phyloP scores from a whole-genome alignment of 2,113 vertebrate species.

The Cichladusa arquata region DNA sequence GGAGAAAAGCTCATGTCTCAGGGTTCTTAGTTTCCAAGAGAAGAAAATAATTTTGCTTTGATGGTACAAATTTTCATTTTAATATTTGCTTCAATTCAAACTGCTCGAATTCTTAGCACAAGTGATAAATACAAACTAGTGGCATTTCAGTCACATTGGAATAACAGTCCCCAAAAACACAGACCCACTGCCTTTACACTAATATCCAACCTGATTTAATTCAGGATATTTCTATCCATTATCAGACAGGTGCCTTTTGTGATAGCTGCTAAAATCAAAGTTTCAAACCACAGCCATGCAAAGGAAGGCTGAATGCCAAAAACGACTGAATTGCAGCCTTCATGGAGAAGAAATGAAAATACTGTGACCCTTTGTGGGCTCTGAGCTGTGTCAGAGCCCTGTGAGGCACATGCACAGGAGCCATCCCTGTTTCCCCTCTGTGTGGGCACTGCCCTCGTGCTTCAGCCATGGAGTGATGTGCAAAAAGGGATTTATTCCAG shows the following conservation, averaged over 20 bases:
- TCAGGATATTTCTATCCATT: background rate
- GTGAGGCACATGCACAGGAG: background rate
- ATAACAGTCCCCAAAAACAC: background rate
- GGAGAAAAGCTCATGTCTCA: background rate
- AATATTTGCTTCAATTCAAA: background rate
- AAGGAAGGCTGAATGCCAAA: background rate
- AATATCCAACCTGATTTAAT: background rate
- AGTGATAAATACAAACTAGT: background rate
- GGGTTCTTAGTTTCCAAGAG: background rate
- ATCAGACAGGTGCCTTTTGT: background rate
- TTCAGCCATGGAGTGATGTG: background rate
- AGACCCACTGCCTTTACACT: background rate
- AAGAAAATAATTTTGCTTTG: background rate
- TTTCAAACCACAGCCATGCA: background rate
- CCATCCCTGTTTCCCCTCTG: accelerated
- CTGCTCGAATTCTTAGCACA: background rate
- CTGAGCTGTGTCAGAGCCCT: background rate
- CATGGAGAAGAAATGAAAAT: background rate
- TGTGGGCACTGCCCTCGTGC: background rate
- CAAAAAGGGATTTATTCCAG: background rate
- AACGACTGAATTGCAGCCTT: background rate
- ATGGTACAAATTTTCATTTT: background rate
- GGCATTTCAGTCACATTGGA: background rate
- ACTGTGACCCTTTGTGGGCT: background rate
- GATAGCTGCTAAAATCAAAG: background rate